These are phyloP conservation scores for Neoascia interrupta DNA, from an alignment of 2,888 invertebrate species.

Conservation along the genomic window DNA sequence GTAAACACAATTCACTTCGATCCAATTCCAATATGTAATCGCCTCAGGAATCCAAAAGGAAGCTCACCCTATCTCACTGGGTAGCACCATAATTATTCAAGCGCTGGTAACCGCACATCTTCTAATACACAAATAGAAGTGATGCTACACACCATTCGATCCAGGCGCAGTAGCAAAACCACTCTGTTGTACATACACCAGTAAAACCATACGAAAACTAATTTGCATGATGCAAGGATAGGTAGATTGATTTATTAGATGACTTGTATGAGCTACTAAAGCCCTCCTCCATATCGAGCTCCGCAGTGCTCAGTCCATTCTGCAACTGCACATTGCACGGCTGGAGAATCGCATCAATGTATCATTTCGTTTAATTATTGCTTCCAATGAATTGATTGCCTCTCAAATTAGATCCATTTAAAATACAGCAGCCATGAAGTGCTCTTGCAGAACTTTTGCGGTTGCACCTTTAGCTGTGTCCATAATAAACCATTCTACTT, in stretches of 20 bases:
- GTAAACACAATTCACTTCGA: constrained; percentile 68
- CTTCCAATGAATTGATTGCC: constrained; percentile 69
- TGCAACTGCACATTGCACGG: neutral
- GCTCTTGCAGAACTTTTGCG: neutral
- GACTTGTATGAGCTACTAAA: constrained; percentile 55
- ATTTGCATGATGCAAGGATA: constrained; percentile 69
- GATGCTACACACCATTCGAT: constrained; percentile 10
- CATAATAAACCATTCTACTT: constrained; percentile 32
- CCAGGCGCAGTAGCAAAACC: no score
- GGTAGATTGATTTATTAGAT: constrained; percentile 66
- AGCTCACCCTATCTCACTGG: constrained; percentile 39
- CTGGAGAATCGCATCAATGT: constrained; percentile 64
- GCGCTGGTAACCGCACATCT: constrained; percentile 62
- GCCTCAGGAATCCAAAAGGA: constrained; percentile 66
- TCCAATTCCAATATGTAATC: constrained; percentile 69
- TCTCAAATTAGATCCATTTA: constrained; percentile 70
- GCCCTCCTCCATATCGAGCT: neutral
- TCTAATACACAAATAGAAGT: constrained; percentile 34
- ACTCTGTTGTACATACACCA: constrained; percentile 6
- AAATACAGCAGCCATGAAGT: constrained; percentile 54
- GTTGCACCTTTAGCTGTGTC: constrained; percentile 44
- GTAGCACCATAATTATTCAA: constrained; percentile 62
- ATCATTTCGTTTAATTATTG: constrained; percentile 70
- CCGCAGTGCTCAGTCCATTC: no score
- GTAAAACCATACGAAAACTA: constrained; percentile 62